phyloP scores from a whole-genome alignment of 2,888 invertebrate genomes.

The Choristoneura rosaceana region DNA sequence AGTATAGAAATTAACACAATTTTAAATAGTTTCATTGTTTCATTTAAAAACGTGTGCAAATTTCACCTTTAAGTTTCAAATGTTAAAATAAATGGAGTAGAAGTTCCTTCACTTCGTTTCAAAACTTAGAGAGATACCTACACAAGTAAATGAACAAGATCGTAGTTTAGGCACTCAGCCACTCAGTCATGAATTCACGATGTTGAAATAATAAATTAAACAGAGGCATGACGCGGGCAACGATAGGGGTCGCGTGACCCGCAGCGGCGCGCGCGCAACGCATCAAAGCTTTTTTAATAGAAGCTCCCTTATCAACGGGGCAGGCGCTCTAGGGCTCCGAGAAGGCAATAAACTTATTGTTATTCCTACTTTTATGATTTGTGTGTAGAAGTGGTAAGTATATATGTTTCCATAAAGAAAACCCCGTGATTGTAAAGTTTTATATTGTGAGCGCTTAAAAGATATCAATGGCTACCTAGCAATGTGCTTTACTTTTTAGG shows the following conservation, averaged over 20 bases:
- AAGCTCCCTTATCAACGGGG: conserved; percentile 20
- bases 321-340: conserved; percentile 15
- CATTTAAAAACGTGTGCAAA: no score
- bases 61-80: no score
- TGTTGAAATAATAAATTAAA: conserved; percentile 42
- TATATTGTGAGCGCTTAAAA: no score
- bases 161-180: background rate
- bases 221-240: conserved; percentile 42
- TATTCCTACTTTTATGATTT: background rate
- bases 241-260: conserved; percentile 74
- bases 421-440: no score
- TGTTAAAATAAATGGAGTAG: no score
- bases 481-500: no score
- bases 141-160: background rate
- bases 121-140: background rate
- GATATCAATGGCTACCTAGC: no score
- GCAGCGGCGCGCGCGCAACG: conserved; percentile 50
- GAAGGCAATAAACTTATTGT: conserved; percentile 26
- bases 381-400: background rate
- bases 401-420: no score
- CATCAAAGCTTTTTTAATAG: conserved; percentile 38
- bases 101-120: background rate
- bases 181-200: conserved; percentile 3
- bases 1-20: no score
- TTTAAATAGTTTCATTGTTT: no score